phyloP scores from a whole-genome alignment of 2,113 vertebrate species.

The Neogobius melanostomus region DNA sequence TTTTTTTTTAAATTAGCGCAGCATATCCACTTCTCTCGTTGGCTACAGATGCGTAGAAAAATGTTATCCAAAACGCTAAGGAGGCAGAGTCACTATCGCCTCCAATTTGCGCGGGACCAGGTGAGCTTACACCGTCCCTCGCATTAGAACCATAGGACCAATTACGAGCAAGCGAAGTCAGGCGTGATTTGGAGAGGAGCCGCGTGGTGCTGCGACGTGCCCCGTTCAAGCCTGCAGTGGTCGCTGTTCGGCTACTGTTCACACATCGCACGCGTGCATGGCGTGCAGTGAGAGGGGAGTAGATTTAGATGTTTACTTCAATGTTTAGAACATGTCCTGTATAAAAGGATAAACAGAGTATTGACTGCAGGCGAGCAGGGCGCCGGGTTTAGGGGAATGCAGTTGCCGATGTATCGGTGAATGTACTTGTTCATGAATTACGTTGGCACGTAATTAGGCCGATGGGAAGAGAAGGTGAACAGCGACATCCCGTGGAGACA shows the following conservation, averaged over 20 bases:
- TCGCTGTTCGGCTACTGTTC: conserved; percentile 36
- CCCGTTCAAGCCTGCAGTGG: conserved; percentile 35
- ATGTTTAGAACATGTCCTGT: not conserved
- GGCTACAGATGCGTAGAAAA: too few relatives aligned
- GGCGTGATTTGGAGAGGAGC: conserved; percentile 32
- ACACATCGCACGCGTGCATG: conserved; percentile 3
- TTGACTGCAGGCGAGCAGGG: too few relatives aligned
- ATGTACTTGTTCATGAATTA: conserved; percentile 36
- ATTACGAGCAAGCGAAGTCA: conserved; percentile 36
- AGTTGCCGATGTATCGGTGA: not conserved
- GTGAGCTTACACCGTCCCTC: conserved; percentile 17
- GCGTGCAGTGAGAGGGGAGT: not conserved
- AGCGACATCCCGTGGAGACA: conserved; percentile 47
- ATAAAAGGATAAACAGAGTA: not conserved
- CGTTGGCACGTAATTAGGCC: not conserved
- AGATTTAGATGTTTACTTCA: too few relatives aligned
- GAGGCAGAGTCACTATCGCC: not conserved
- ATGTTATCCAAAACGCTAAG: too few relatives aligned
- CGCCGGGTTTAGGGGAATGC: too few relatives aligned
- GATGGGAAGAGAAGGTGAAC: not conserved
- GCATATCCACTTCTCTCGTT: conserved; percentile 4
- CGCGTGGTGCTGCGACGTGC: conserved; percentile 15
- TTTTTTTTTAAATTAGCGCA: conserved; percentile 3
- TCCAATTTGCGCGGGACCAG: conserved; percentile 43
- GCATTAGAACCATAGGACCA: conserved; percentile 40